Evolutionary conservation across 2,797 vertebrate species (phyloP).

Genomic region (Numenius phaeopus): DNA sequence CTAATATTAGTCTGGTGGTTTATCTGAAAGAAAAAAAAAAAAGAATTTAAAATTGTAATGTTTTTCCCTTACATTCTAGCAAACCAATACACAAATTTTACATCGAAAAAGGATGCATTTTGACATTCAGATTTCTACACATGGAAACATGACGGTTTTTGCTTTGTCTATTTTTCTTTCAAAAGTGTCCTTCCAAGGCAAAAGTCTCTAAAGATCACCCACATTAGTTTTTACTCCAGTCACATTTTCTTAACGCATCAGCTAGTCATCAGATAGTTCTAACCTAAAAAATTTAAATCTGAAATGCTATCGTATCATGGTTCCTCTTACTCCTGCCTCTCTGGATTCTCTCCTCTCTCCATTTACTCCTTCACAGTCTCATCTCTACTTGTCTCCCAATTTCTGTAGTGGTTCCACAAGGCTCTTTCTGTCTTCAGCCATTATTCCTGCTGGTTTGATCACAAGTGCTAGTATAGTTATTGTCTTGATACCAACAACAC

Average conservation of each 20-base stretch:
- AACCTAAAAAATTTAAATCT: neutral
- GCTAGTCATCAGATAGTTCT: neutral
- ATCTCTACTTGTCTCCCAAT: neutral
- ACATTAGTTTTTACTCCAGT: neutral
- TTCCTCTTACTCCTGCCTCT: neutral
- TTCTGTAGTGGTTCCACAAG: neutral
- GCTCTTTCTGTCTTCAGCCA: neutral
- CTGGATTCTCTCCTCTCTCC: neutral
- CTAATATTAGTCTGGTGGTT: neutral
- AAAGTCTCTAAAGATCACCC: neutral
- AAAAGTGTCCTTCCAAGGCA: neutral
- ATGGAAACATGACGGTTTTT: neutral
- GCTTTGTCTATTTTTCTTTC: neutral
- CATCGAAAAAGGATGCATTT: neutral
- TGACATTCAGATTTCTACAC: neutral
- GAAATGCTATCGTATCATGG: accelerated
- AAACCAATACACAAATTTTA: neutral
- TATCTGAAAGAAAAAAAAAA: neutral
- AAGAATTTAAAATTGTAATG: neutral
- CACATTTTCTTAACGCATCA: neutral
- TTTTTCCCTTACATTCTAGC: neutral
- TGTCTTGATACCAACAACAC: neutral
- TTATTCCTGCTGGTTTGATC: neutral
- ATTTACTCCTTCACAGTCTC: neutral
- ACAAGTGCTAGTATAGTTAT: neutral